A percentile compares a stretch with the other conserved stretches of the same genome.
Conservation (phyloP, 2,797 vertebrate genomes). For the Neosilurus mollespiculum region DNA sequence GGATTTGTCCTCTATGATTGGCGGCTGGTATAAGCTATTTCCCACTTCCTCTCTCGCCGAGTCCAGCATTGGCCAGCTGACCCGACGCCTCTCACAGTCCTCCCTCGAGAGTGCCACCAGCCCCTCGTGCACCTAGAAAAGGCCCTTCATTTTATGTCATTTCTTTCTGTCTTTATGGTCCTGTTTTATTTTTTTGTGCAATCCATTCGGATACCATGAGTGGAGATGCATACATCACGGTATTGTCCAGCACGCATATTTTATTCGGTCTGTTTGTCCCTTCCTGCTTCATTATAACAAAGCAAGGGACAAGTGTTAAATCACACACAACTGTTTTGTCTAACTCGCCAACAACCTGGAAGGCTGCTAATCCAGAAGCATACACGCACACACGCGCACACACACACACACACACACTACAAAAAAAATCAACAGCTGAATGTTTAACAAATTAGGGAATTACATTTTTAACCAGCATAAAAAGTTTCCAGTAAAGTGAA, state of each 20-base stretch:
- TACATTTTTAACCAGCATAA: background rate
- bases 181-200: slow-evolving; percentile 8
- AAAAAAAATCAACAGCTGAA: background rate
- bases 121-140: slow-evolving; percentile 88
- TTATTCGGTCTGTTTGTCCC: background rate
- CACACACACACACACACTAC: no score
- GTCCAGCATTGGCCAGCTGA: slow-evolving; percentile 90
- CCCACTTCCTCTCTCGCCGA: slow-evolving; percentile 97
- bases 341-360: slow-evolving; percentile 1
- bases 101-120: slow-evolving; percentile 97
- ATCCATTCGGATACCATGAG: background rate
- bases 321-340: background rate
- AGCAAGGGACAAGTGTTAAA: background rate
- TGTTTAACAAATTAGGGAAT: background rate
- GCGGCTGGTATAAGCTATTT: slow-evolving; percentile 99
- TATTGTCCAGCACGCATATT: background rate
- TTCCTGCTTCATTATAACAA: background rate
- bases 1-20: slow-evolving; percentile 84
- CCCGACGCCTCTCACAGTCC: slow-evolving; percentile 94
- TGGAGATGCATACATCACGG: background rate
- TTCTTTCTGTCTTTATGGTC: slow-evolving; percentile 27
- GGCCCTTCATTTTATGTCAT: background rate
- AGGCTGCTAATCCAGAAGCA: slow-evolving; percentile 3
- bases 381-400: background rate
- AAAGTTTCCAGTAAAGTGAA: background rate